Evolutionary conservation across 1,140 invertebrate genomes (phyloP), one percentile per base, ranked within the genome.

Genomic region (Eupeodes corollae): DNA sequence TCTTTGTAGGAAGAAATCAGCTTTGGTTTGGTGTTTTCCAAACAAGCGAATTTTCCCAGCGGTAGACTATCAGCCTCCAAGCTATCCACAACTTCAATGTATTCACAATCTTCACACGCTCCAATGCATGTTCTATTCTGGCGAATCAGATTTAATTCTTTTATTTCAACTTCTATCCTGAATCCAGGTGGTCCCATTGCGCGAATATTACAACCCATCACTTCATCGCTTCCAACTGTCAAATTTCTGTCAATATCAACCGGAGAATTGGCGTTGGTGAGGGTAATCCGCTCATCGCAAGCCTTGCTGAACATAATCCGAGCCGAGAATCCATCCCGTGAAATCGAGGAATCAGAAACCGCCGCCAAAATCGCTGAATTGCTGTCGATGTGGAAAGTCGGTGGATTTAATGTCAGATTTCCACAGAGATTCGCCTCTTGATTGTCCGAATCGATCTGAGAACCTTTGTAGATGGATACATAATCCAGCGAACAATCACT

Each of bases 11-110:
- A 78, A 2, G 63, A 56, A 11, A 83, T 55, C 16, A 72, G 47
- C 31, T 59, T 58, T 15, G 77, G 79, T 9, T 67, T 52, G 10
- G 50, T 67, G 18, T 68, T 70, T 0, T 77, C 78, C 9, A 40
- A 5, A 0, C 18, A 18, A 59, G 83, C 86, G 53, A 77, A 80
- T 52, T 54, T 75, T 6, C 75, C 78, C 13, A 88, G 75, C 14
- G 76, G 52, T 34, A 77, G 61, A 39, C 75, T 72, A 19, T 70
- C 70, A 11, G 70, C 70, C 31, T 75, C 74, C 6, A 68, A 51
- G 15, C 84, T 84, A 69, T 88, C 84, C 42, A 54, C 60, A 55
- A 87, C 74, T 71, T 86, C 76, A n/a, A 88, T 48, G 47, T 72
- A 80, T 67, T 84, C 84, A 52, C 79, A 83, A 13, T 66, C 67